Conservation (phyloP, 2,888 invertebrate species). For the Perithous albicinctus region DNA sequence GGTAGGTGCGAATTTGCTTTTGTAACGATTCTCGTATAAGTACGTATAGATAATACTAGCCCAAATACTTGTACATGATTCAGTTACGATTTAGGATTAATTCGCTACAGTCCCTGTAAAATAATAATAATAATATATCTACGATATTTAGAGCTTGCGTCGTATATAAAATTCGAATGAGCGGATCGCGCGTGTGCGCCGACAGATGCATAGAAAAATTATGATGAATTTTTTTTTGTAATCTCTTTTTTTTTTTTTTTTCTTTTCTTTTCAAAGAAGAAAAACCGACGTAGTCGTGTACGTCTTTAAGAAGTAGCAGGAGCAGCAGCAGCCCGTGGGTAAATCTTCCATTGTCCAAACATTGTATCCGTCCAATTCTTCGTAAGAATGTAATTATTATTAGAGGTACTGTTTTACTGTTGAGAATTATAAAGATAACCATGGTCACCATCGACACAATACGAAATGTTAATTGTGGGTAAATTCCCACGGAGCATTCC, state of each 20-base stretch:
- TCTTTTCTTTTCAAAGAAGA: conserved; percentile 1
- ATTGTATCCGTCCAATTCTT: conserved; percentile 77
- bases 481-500: conserved; percentile 83
- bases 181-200: conserved; percentile 1
- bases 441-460: conserved; percentile 80
- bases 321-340: conserved; percentile 62
- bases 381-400: conserved; percentile 81
- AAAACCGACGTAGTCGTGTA: conserved; percentile 36
- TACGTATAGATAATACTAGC: conserved; percentile 37
- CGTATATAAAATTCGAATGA: conserved; percentile 10
- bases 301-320: conserved; percentile 34
- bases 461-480: conserved; percentile 84
- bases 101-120: conserved; percentile 72
- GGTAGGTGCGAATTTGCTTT: conserved; percentile 43
- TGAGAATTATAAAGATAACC: conserved; percentile 82
- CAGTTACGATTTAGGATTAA: conserved; percentile 72
- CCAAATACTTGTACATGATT: conserved; percentile 75
- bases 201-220: conserved; percentile 9
- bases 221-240: conserved; percentile 5
- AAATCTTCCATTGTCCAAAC: conserved; percentile 67
- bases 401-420: conserved; percentile 78
- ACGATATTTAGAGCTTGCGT: conserved; percentile 51
- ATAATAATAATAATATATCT: conserved; percentile 73
- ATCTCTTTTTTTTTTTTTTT: conserved; percentile 22
- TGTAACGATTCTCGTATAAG: conserved; percentile 48